Evolutionary conservation across 2,888 invertebrate genomes (phyloP), one percentile per base, ranked within the genome.

Genomic region (Leuctra nigra): DNA sequence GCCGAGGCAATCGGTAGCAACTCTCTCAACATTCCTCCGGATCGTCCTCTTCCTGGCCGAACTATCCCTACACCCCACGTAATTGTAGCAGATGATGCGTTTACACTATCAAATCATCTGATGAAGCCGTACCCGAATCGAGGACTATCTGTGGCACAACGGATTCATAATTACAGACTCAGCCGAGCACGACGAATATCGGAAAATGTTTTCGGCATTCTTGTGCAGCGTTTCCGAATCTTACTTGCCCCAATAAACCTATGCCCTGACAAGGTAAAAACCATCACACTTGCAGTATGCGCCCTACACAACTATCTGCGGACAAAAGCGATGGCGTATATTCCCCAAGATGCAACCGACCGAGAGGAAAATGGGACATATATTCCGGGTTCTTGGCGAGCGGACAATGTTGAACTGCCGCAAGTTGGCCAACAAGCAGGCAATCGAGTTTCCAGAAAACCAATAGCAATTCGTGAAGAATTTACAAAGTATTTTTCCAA

Each of bases 151-250:
- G 48, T 24, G 22, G 56, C 58, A n/a, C 57, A 55, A 57, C 56
- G 50, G 47, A 25, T 61, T 6, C 61, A 56, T 46, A 61, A 61
- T 39, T 61, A 58, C 44, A 39, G 62, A 36, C 39, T 61, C 25
- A 47, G 50, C 13, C 47, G 59, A 23, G 59, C 48, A 20, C 29
- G 60, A 41, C 20, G 61, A 20, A 54, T 61, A 33, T 50, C 60
- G 14, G 59, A 62, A 44, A 56, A 41, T 48, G 25, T 25, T 25
- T 57, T 64, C 56, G 63, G 60, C 6, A 61, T 63, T 53, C n/a
- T 53, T 64, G 60, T 60, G 38, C 60, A 50, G 18, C 36, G 57
- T 16, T 64, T 60, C 35, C 41, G 59, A 35, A 58, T 63, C 16
- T 58, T 63, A 36, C 54, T 60, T 23, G 61, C 57, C 11, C 33